Evolutionary conservation across 2,113 vertebrate species (phyloP).

Genomic region (Poeciliopsis prolifica): DNA sequence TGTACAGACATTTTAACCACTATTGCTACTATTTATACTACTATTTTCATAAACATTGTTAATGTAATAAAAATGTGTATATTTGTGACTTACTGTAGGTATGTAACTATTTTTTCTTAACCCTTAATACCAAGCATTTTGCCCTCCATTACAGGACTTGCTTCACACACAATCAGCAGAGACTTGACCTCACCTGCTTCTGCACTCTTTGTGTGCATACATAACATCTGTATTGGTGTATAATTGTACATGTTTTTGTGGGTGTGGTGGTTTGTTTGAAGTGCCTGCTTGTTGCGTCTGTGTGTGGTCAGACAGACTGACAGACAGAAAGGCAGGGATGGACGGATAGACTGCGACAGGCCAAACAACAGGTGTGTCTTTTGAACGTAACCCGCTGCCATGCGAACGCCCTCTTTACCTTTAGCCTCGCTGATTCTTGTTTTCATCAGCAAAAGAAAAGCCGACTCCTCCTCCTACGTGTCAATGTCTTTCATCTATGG

Average conservation of each 20-base stretch:
- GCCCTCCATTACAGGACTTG: background rate
- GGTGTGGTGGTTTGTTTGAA: conserved; percentile 77
- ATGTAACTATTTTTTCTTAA: background rate
- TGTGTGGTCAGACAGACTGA: conserved; percentile 69
- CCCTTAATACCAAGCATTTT: background rate
- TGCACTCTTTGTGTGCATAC: conserved; percentile 21
- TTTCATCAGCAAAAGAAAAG: conserved; percentile 81
- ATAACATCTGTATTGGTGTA: conserved; percentile 1
- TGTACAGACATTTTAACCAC: background rate
- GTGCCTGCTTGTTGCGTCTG: conserved; percentile 77
- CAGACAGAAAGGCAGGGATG: conserved; percentile 62
- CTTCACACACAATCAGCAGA: background rate
- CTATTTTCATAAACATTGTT: background rate
- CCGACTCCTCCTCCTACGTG: conserved; percentile 67
- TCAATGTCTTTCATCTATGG: conserved; percentile 75
- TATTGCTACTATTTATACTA: background rate
- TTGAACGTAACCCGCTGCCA: conserved; percentile 71
- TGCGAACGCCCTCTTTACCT: conserved; percentile 73
- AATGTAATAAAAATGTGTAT: background rate
- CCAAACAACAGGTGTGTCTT: conserved; percentile 84
- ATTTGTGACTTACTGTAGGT: background rate
- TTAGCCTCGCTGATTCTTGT: conserved; percentile 79
- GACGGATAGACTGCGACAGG: conserved; percentile 58
- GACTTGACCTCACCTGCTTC: background rate
- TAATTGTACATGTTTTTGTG: conserved; percentile 49